phyloP scores from a whole-genome alignment of 2,113 vertebrate species.

The Siniperca chuatsi region DNA sequence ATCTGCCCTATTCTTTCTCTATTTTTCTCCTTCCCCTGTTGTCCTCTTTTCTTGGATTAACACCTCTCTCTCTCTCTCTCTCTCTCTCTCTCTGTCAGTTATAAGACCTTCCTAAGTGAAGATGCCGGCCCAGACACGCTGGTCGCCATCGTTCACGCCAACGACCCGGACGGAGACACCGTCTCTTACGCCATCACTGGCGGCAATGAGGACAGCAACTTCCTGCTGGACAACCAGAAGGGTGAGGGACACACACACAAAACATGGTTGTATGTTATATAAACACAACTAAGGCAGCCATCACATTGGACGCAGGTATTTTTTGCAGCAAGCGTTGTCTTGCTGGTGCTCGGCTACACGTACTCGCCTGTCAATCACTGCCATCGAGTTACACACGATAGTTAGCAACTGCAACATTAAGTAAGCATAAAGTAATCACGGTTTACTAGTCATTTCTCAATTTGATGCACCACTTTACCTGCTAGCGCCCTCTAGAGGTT shows the following conservation, averaged over 20 bases:
- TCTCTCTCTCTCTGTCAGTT: constrained; percentile 75
- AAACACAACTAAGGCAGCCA: too few relatives aligned
- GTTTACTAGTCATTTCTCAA: too few relatives aligned
- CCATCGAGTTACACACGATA: too few relatives aligned
- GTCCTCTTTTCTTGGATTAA: neutral
- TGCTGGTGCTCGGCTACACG: too few relatives aligned
- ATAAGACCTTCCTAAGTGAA: constrained; percentile 92
- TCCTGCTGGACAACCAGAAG: constrained; percentile 91
- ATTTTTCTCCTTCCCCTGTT: neutral
- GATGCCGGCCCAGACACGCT: constrained; percentile 91
- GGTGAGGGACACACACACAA: constrained; percentile 74
- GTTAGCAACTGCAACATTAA: too few relatives aligned
- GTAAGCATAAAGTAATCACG: too few relatives aligned
- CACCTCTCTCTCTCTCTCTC: neutral
- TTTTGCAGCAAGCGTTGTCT: too few relatives aligned
- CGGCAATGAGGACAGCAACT: constrained; percentile 92
- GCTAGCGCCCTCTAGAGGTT: too few relatives aligned
- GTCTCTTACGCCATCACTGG: constrained; percentile 90
- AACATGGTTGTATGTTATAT: neutral
- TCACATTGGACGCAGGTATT: too few relatives aligned
- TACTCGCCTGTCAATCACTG: too few relatives aligned
- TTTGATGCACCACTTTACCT: too few relatives aligned
- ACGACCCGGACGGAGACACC: constrained; percentile 91
- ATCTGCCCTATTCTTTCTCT: neutral
- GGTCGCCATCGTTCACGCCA: constrained; percentile 89